Base-by-base conservation (phyloP, 2,888 invertebrate genomes). In the Liopterus haemorrhoidalis region DNA sequence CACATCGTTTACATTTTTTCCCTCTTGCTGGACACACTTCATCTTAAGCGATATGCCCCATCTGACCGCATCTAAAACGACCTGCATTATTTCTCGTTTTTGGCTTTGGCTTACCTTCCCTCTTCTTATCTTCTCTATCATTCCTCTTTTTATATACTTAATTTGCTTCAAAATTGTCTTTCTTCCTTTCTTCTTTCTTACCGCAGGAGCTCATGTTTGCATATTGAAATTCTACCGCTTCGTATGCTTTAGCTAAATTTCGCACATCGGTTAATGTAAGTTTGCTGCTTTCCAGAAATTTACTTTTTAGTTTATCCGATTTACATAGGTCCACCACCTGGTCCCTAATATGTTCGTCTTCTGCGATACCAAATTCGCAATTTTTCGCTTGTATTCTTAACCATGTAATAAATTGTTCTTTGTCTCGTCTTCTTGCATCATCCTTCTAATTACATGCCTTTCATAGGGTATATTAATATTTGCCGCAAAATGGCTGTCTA, bases 361-460 rank as follows among this genome's bases (percentile, higher is more conserved):
- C 30, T 3, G 14, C 30, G 14, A 16, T 16, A 30, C 30, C 30
- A 30, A 30, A 30, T 30, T 30, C 30, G 16, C 30, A 30, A 11
- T 30, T 2, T 30, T 30, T 30, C 16, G 30, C 30, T 8, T 30
- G 12, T 30, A 16, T 30, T 30, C 16, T 30, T n/a, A 30, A 16
- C 14, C 30, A 4, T 8, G 12, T 30, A 30, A 30, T 30, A 30
- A 30, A 30, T 16, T 30, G 30, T 15, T 30, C 12, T 9, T 30
- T 6, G 30, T 30, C 16, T 30, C 12, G 16, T 30, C 4, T 30
- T 30, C 12, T 16, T 11, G 12, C 30, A 15, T 30, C 30, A 30
- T 11, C 12, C 16, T 30, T 15, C 30, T 5, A 30, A 11, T 15
- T 3, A 11, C 30, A 16, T 30, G 30, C 11, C 12, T 30, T 30